Evolutionary conservation across 2,797 vertebrate species (phyloP), one percentile per base, ranked within the genome.

Genomic region (Onychomys leucogaster): DNA sequence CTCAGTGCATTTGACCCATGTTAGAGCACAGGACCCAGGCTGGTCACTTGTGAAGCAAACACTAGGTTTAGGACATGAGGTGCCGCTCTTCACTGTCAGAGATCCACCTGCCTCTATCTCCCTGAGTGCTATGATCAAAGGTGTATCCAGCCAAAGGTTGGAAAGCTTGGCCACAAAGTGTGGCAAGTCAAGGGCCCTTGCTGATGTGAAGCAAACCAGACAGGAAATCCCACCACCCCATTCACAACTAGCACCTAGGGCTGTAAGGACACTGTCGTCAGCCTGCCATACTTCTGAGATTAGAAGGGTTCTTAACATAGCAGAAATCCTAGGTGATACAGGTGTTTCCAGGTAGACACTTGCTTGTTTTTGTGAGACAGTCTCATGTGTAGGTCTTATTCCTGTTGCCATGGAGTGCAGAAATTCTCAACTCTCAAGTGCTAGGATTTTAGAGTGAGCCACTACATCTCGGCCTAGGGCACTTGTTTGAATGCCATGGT

Each of bases 241-340:
- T 73, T n/a, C 19, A 73, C 46, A 57, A 29, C 0, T 9, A 37
- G 65, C 43, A 81, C 52, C 65, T 27, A 34, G 1, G 21, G 32
- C 13, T 23, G 34, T 52, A 5, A 34, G 13, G 17, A 23, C 63
- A 3, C 57, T 7, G 65, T 8, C 16, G 49, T 0, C 0, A 59
- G 2, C 46, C 71, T 2, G 19, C 0, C 0, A 10, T 32, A 43
- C 16, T 65, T n/a, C 5, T 2, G 17, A 55, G 63, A 46, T 14
- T 8, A 10, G 43, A 57, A 59, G 21, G 65, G 37, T 37, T 34
- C 7, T 3, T 23, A 0, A 8, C 0, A 23, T 65, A 78, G 76
- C 2, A 0, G 10, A 49, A 21, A 8, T 29, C 17, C 59, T 41
- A 4, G 25, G n/a, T 11, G 27, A 32, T 0, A 1, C 0, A 17